Percentiles rank a stretch among this genome's conserved stretches.
phyloP scores from a whole-genome alignment of 1,140 invertebrate species.

The Pseudomyrmex sp. region DNA sequence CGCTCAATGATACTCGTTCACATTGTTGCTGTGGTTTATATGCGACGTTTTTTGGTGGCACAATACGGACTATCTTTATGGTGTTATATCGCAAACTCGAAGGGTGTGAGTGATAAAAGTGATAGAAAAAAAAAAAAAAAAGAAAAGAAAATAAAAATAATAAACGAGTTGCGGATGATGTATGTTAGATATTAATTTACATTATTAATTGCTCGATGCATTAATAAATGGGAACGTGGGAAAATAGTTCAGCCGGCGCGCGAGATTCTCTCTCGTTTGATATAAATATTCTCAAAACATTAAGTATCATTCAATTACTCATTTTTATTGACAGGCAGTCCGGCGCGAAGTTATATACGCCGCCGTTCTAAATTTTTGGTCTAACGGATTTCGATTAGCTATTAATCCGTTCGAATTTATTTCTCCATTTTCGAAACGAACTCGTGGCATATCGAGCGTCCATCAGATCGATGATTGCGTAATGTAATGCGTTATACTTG shows the following conservation, averaged over 20 bases:
- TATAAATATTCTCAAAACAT: constrained; percentile 16
- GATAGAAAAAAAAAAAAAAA: not conserved
- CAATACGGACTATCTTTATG: constrained; percentile 10
- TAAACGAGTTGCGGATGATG: not conserved
- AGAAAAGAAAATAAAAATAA: constrained; percentile 21
- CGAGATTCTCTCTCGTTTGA: not conserved
- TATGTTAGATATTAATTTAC: not conserved
- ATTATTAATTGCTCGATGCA: not conserved
- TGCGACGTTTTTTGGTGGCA: constrained; percentile 14
- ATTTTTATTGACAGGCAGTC: constrained; percentile 1
- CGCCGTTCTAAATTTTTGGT: not conserved
- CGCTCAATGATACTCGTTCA: constrained; percentile 12
- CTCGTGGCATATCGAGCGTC: not conserved
- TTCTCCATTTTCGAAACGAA: constrained; percentile 7
- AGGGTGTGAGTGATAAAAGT: not conserved
- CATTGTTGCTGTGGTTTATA: constrained; percentile 36
- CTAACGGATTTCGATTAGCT: constrained; percentile 12
- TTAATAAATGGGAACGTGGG: not conserved
- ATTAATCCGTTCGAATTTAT: not conserved
- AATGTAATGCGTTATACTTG: constrained; percentile 11
- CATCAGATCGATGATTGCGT: constrained; percentile 11
- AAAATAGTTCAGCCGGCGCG: not conserved
- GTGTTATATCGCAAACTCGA: not conserved
- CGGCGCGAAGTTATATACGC: not conserved
- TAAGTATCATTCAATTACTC: not conserved